phyloP scores from a whole-genome alignment of 2,797 vertebrate genomes.

The Emys orbicularis region DNA sequence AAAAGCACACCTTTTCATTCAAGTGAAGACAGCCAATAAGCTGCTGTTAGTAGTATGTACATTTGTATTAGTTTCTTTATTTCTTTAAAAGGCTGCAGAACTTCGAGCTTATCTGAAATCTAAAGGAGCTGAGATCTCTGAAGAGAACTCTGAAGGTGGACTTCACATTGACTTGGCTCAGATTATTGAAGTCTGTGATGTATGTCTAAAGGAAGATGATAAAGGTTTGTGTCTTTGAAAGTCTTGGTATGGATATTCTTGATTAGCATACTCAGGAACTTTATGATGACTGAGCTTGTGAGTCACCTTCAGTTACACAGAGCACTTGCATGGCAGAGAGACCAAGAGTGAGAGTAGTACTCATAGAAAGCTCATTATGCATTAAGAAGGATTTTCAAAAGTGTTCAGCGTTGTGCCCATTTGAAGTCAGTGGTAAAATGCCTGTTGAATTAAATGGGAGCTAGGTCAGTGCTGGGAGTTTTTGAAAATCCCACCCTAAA shows the following conservation, averaged over 20 bases:
- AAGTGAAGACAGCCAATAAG: not conserved
- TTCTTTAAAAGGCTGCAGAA: slow-evolving; percentile 89
- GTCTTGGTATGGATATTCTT: not conserved
- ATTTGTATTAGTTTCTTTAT: not conserved
- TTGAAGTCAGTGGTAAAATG: not conserved
- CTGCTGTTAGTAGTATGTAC: not conserved
- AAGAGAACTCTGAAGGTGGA: slow-evolving; percentile 96
- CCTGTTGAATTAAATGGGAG: not conserved
- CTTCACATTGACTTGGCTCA: slow-evolving; percentile 96
- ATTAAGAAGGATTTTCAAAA: not conserved
- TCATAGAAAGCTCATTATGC: not conserved
- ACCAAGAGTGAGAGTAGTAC: not conserved
- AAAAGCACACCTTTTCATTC: not conserved
- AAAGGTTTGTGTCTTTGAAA: slow-evolving; percentile 87
- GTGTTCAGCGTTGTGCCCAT: not conserved
- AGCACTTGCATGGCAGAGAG: not conserved
- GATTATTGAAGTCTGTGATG: slow-evolving; percentile 95
- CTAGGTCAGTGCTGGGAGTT: not conserved
- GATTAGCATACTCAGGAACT: not conserved
- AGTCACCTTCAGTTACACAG: not conserved
- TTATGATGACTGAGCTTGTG: not conserved
- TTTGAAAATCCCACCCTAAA: not conserved
- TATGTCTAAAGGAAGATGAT: slow-evolving; percentile 96
- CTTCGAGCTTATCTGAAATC: slow-evolving; percentile 94
- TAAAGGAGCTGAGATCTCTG: slow-evolving; percentile 98